These are phyloP conservation scores for Apodemus agrarius DNA, from an alignment of 2,797 vertebrate species.

Conservation along the genomic window DNA sequence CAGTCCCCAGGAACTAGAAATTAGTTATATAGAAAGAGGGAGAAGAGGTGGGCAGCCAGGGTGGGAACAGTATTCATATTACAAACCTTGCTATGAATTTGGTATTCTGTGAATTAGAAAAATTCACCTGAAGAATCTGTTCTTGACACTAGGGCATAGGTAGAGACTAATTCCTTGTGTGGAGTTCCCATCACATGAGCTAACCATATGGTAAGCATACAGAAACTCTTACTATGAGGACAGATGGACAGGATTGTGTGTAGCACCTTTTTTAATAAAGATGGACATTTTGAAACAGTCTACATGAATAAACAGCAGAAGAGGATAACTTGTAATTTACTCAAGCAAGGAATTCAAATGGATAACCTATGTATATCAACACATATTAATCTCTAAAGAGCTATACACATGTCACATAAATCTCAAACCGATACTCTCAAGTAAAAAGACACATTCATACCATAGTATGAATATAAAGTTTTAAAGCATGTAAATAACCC, in stretches of 20 bases:
- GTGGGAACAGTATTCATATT: slow-evolving; percentile 34
- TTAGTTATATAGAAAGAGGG: background rate
- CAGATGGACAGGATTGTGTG: background rate
- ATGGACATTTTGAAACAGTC: background rate
- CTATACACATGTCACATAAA: background rate
- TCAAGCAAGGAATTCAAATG: slow-evolving; percentile 35
- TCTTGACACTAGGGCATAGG: background rate
- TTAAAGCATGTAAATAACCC: slow-evolving; percentile 25
- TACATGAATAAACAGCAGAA: background rate
- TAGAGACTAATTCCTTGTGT: background rate
- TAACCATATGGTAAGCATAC: background rate
- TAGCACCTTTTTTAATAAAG: background rate
- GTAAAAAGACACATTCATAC: slow-evolving; percentile 8
- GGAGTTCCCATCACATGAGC: slow-evolving; percentile 14
- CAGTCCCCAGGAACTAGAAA: slow-evolving; percentile 17
- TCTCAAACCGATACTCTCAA: slow-evolving; percentile 42
- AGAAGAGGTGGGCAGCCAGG: background rate
- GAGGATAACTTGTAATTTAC: background rate
- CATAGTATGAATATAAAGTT: background rate
- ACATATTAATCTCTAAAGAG: slow-evolving; percentile 27
- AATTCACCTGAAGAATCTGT: slow-evolving; percentile 26
- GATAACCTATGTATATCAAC: background rate
- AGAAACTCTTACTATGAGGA: background rate
- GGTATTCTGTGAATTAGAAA: slow-evolving; percentile 28
- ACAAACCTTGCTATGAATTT: slow-evolving; percentile 31